Evolutionary conservation across 2,888 invertebrate genomes (phyloP).

Genomic region (Colletes collaris): DNA sequence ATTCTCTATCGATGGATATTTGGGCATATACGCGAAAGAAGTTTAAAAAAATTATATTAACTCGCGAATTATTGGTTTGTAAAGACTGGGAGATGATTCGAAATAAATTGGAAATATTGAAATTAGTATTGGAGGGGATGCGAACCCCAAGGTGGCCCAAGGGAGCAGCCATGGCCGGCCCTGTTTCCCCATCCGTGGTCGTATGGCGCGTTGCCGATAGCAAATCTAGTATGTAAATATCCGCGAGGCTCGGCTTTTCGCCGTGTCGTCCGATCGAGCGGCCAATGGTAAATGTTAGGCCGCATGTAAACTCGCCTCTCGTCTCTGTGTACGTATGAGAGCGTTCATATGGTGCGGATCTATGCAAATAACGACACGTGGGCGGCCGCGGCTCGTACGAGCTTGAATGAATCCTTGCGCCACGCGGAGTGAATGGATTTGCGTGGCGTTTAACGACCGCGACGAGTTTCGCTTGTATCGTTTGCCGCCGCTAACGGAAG

Average conservation of each 20-base stretch:
- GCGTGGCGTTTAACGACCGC: slow-evolving; percentile 67
- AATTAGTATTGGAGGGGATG: too few relatives aligned
- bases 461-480: slow-evolving; percentile 63
- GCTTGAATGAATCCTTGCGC: slow-evolving; percentile 77
- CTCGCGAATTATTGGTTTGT: too few relatives aligned
- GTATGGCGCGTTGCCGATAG: slow-evolving; percentile 61
- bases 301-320: slow-evolving; percentile 40
- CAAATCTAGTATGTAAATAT: slow-evolving; percentile 73
- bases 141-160: neutral
- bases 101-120: too few relatives aligned
- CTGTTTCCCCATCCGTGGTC: slow-evolving; percentile 34
- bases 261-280: slow-evolving; percentile 60
- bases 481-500: slow-evolving; percentile 64
- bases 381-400: slow-evolving; percentile 66
- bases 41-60: too few relatives aligned
- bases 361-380: slow-evolving; percentile 74
- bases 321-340: slow-evolving; percentile 38
- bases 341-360: slow-evolving; percentile 65
- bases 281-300: slow-evolving; percentile 58
- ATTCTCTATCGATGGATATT: too few relatives aligned
- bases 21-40: too few relatives aligned
- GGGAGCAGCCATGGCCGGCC: slow-evolving; percentile 17
- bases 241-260: slow-evolving; percentile 62
- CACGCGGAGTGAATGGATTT: slow-evolving; percentile 75
- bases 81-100: too few relatives aligned